phyloP scores from a whole-genome alignment of 64 coral and sea anemone species.

The Actinia tenebrosa region DNA sequence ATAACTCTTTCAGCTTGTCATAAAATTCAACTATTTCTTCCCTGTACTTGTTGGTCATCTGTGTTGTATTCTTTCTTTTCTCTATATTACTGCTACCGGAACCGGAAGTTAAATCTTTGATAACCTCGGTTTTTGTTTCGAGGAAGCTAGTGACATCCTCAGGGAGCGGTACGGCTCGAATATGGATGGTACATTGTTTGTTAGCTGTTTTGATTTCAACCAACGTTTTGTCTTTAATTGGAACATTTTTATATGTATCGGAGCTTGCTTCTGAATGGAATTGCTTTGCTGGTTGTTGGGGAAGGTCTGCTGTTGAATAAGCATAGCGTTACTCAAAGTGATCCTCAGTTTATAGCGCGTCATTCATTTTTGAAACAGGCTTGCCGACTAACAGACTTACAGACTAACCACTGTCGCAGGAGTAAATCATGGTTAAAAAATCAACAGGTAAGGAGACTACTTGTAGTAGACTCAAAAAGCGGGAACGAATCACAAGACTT shows the following conservation, averaged over 20 bases:
- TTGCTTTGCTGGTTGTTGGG: neutral
- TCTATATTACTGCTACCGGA: neutral
- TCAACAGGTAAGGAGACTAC: no score
- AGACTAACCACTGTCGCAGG: no score
- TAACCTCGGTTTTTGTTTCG: constrained; percentile 61
- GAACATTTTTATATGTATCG: neutral
- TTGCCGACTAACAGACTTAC: no score
- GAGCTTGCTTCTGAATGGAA: neutral
- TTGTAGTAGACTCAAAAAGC: neutral
- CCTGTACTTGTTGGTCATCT: neutral
- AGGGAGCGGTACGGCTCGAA: constrained; percentile 72
- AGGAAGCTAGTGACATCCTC: constrained; percentile 47
- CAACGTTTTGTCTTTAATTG: constrained; percentile 38
- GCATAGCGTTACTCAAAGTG: neutral
- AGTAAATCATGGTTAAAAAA: no score
- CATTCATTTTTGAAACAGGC: no score
- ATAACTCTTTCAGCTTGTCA: constrained; percentile 53
- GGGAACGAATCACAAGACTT: neutral
- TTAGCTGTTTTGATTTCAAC: constrained; percentile 70
- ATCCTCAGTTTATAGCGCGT: neutral
- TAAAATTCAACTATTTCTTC: constrained; percentile 54
- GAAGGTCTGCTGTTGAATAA: neutral
- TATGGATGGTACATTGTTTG: constrained; percentile 62
- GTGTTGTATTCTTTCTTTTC: neutral
- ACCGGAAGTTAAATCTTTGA: constrained; percentile 46